These are phyloP conservation scores for Sinonovacula constricta DNA, from an alignment of 1,140 invertebrate species.

Conservation along the genomic window DNA sequence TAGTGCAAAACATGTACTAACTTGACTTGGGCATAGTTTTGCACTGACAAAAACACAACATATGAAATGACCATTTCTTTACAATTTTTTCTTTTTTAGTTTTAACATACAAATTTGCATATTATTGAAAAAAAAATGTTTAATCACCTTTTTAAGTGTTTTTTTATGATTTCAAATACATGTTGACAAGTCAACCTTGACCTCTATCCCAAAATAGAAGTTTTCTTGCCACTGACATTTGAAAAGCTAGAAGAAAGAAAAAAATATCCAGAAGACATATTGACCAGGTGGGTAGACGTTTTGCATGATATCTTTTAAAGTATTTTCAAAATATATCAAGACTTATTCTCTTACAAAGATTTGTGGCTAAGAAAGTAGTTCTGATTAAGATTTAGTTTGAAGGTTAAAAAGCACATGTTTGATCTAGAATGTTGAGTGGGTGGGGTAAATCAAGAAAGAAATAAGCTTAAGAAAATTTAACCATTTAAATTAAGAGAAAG, in stretches of 20 bases:
- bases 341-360: no score
- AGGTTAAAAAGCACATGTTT: conserved; percentile 17
- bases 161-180: background rate
- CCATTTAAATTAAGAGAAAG: background rate
- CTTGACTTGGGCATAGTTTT: no score
- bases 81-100: background rate
- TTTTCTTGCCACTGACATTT: conserved; percentile 11
- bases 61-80: no score
- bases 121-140: background rate
- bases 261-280: background rate
- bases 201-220: conserved; percentile 5
- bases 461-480: background rate
- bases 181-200: background rate
- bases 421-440: background rate
- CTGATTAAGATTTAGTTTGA: background rate
- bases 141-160: background rate
- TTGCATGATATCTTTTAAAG: background rate
- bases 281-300: background rate
- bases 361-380: no score
- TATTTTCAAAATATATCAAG: background rate
- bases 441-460: background rate
- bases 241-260: background rate
- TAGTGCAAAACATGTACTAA: no score
- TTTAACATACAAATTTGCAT: background rate
- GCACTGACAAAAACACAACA: background rate